These are phyloP conservation scores for Heterocephalus glaber DNA, from an alignment of 2,113 vertebrate genomes.

Conservation along the genomic window DNA sequence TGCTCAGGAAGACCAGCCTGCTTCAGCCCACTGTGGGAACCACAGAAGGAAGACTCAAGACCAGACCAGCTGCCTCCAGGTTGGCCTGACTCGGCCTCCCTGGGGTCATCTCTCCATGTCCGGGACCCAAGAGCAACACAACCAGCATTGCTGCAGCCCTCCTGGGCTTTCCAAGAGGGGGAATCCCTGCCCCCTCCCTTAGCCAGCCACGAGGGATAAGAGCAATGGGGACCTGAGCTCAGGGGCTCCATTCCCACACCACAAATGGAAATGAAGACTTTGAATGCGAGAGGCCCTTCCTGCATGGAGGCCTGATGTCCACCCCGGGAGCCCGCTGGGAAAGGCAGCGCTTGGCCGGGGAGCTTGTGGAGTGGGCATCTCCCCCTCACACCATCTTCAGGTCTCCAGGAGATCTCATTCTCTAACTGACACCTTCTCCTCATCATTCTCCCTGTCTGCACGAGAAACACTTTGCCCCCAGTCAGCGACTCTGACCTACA, in stretches of 20 bases:
- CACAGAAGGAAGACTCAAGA: neutral
- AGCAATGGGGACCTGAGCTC: neutral
- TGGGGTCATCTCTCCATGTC: fast-evolving
- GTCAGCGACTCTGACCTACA: fast-evolving
- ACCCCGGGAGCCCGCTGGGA: neutral
- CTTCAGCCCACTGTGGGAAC: neutral
- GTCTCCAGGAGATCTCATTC: neutral
- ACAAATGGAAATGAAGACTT: neutral
- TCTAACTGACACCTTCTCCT: neutral
- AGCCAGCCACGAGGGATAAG: neutral
- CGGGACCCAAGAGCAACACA: neutral
- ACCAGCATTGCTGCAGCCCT: neutral
- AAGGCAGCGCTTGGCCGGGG: too few species aligned
- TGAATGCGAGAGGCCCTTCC: neutral
- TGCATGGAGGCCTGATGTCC: neutral
- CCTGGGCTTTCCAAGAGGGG: neutral
- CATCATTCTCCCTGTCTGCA: neutral
- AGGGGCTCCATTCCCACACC: neutral
- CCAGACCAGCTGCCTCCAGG: neutral
- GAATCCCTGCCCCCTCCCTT: neutral
- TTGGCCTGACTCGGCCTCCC: neutral
- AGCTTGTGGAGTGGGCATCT: neutral
- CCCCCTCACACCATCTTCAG: fast-evolving
- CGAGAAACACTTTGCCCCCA: fast-evolving
- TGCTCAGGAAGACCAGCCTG: neutral